Base-by-base conservation (phyloP, 1,140 invertebrate species). In the Cydia amplana region DNA sequence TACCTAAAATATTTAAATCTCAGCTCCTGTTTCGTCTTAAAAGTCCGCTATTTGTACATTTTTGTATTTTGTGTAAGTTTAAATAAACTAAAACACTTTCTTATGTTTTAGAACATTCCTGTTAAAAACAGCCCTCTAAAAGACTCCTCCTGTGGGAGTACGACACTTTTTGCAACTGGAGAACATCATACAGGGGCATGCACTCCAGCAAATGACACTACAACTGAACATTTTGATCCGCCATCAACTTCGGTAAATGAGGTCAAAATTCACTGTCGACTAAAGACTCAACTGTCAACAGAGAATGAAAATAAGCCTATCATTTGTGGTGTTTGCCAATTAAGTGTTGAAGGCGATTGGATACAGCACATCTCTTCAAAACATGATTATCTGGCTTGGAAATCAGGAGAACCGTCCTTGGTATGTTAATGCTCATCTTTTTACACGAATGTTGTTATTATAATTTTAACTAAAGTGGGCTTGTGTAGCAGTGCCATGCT, bases 381-480 rank as follows among this genome's bases (percentile, higher is more conserved):
- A 46, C 72, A 73, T 46, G 36, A 73, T 16, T 73, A 73, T 36
- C 12, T 49, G 14, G 28, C 72, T 40, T 73, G 72, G 72, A 73
- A 28, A 73, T 32, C 16, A 2, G 36, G 36, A 16, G 72, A 73
- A 51, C 9, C 16, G 20, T n/a, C 72, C 0, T 46, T 73, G 20
- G 72, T 73, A 28, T n/a, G 72, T 49, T 18, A 36, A 49, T 16
- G 46, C 46, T 49, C 12, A 40, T 40, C 36, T 49, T 14, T 49
- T 49, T 16, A 16, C 12, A 49, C 4, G 4, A 49, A 49, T 16
- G 16, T 49, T 49, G 46, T 3, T 49, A 49, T 49, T 46, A 16
- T 16, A 16, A 49, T 16, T 49, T 14, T 16, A 49, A 49, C 4
- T 49, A 84, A 83, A 23, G 36, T 40, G 36, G 36, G 7, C 5